Conservation (phyloP, 64 coral and sea anemone genomes). For the Montipora cactus region DNA sequence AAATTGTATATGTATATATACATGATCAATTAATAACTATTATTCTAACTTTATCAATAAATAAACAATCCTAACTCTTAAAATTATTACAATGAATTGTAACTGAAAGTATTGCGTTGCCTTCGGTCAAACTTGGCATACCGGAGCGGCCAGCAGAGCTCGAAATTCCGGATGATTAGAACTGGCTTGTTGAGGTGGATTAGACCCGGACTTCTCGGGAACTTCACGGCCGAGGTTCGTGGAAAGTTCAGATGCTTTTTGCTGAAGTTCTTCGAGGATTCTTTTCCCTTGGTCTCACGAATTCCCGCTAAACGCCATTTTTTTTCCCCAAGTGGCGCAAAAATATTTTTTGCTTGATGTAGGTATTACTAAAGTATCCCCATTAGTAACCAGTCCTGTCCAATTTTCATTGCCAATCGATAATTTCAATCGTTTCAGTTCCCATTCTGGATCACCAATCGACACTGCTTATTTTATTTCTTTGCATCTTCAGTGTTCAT, state of each 20-base stretch:
- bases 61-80: too few species aligned
- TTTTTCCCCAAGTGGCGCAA: not conserved
- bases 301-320: not conserved
- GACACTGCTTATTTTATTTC: too few species aligned
- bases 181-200: not conserved
- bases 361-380: not conserved
- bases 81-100: too few species aligned
- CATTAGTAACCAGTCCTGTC: not conserved
- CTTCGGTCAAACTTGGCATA: constrained; percentile 34
- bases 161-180: not conserved
- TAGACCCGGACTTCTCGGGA: not conserved
- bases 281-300: not conserved
- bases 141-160: not conserved
- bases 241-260: constrained; percentile 37
- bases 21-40: too few species aligned
- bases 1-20: too few species aligned
- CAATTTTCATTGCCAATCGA: too few species aligned
- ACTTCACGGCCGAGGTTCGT: not conserved
- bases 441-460: too few species aligned
- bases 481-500: too few species aligned
- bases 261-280: not conserved
- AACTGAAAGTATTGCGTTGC: not conserved
- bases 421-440: too few species aligned
- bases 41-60: too few species aligned
- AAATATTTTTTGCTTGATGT: not conserved